Evolutionary conservation across 2,888 invertebrate genomes (phyloP).

Genomic region (Eristalis tenax): DNA sequence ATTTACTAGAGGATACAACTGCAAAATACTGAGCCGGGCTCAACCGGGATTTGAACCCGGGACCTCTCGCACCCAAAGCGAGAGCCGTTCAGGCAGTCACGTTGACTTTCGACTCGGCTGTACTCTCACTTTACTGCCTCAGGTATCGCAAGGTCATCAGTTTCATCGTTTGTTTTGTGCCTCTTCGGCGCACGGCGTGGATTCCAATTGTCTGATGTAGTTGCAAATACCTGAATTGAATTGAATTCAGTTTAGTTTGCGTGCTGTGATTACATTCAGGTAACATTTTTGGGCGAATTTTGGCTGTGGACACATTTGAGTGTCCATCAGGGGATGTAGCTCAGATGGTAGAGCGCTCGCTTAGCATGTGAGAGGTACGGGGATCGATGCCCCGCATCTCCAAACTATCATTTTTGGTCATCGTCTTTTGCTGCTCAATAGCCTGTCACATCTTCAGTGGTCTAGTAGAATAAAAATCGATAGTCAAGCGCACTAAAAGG

Average conservation of each 20-base stretch:
- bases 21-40: slow-evolving; percentile 82
- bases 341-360: slow-evolving; percentile 82
- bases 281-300: neutral
- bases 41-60: slow-evolving; percentile 85
- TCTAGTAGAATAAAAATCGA: too few relatives aligned
- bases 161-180: too few relatives aligned
- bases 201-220: too few relatives aligned
- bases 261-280: neutral
- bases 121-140: too few relatives aligned
- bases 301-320: neutral
- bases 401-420: slow-evolving; percentile 66
- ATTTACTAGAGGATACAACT: too few relatives aligned
- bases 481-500: too few relatives aligned
- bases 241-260: neutral
- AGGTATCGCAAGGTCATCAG: too few relatives aligned
- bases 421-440: too few relatives aligned
- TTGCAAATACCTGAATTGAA: neutral
- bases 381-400: slow-evolving; percentile 82
- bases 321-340: slow-evolving; percentile 79
- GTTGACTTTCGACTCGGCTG: too few relatives aligned
- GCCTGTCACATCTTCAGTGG: too few relatives aligned
- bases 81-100: slow-evolving; percentile 81
- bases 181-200: too few relatives aligned
- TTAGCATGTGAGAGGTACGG: slow-evolving; percentile 82
- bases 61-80: slow-evolving; percentile 85